These are phyloP conservation scores for Agrotis puta DNA, from an alignment of 2,888 invertebrate species.

Conservation along the genomic window DNA sequence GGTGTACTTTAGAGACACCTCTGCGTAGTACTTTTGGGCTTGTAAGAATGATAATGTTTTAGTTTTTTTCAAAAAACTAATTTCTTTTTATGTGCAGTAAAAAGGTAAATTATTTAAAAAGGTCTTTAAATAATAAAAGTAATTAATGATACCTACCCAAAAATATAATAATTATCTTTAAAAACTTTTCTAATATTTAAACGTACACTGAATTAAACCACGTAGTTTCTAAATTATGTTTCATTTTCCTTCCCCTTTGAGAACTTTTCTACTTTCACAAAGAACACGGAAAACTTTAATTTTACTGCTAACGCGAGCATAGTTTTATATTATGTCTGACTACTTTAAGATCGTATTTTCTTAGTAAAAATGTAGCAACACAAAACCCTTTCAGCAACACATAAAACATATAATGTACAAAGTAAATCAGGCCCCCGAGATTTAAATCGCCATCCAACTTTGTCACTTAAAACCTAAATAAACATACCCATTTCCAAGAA, in stretches of 20 bases:
- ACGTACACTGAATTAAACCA: background rate
- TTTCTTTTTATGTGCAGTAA: background rate
- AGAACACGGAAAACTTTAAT: constrained; percentile 19
- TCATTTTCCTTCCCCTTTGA: constrained; percentile 18
- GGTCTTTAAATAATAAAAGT: too few species aligned
- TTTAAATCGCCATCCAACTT: too few species aligned
- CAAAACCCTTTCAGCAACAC: background rate
- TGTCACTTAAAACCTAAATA: too few species aligned
- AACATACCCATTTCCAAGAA: too few species aligned
- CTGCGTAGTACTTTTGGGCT: background rate
- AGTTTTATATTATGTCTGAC: constrained; percentile 10
- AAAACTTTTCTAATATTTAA: constrained; percentile 38
- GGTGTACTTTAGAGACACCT: background rate
- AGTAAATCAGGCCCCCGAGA: too few species aligned
- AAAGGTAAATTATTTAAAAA: too few species aligned
- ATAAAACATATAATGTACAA: background rate
- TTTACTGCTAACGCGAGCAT: constrained; percentile 5
- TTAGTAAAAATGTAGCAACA: background rate
- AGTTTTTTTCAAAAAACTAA: background rate
- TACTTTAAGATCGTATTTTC: background rate
- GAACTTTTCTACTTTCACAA: constrained; percentile 18
- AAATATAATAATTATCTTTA: background rate
- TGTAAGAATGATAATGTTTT: background rate
- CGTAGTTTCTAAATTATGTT: constrained; percentile 39
- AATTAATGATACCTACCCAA: too few species aligned